Evolutionary conservation across 2,113 vertebrate genomes (phyloP), one percentile per base, ranked within the genome.

Genomic region (Mobula birostris): DNA sequence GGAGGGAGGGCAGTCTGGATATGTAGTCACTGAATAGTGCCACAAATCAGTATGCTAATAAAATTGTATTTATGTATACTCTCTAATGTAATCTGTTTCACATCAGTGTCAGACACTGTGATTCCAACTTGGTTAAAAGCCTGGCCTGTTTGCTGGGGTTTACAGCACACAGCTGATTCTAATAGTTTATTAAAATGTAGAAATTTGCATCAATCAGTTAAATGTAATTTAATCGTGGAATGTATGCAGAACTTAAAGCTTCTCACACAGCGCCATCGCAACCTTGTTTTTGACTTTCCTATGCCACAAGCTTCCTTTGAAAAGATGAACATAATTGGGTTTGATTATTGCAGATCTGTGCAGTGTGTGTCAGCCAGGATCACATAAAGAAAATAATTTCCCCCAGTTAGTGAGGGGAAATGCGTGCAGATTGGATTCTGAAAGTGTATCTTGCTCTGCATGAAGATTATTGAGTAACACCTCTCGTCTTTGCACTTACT

Each of bases 311-410:
- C 82, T 85, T 24, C 21, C 82, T 27, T 85, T 85, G 24, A 85
- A 85, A 77, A 85, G 27, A 85, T 85, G 82, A 85, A 85, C 19
- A 58, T 85, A 85, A 85, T 85, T 85, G 82, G 82, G 27, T 85
- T 85, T 85, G 82, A 85, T 85, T 85, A 40, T 85, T 85, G 82
- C 82, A 1, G 82, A 8, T 85, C 48, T 58, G 48, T 85, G 21
- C 36, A 48, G 15, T 5, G 14, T 5, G 14, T 5, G 78, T 80
- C 79, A 19, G 79, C 82, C 58, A 19, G 58, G 82, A 58, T 17
- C 21, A 17, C 40, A 58, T 40, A 85, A 85, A 85, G 40, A 58
- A 56, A 85, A 85, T 58, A 19, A 85, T 85, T 85, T 58, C 82
- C 58, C 27, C 40, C 82, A 85, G 40, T 58, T 85, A 85, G 27